Percentiles rank a stretch among this genome's conserved stretches.
These are phyloP conservation scores for Lophura nycthemera DNA, from an alignment of 2,113 vertebrate genomes.

Conservation along the genomic window DNA sequence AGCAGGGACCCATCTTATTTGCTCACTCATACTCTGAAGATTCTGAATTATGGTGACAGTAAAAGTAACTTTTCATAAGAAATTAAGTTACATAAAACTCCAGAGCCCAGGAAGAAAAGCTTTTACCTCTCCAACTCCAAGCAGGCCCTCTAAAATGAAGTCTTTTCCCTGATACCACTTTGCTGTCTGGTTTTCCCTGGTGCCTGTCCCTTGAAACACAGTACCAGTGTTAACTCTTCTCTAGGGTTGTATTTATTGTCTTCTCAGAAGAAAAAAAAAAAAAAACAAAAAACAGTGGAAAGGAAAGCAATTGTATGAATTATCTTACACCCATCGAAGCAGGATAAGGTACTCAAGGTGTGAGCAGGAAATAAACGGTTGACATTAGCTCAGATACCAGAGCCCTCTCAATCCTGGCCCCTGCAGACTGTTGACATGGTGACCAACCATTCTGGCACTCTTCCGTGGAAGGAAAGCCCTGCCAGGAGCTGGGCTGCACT, in stretches of 20 bases:
- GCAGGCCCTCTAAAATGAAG: not conserved
- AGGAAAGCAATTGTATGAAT: not conserved
- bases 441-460: constrained; percentile 13
- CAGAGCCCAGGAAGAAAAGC: not conserved
- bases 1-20: not conserved
- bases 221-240: not conserved
- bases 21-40: not conserved
- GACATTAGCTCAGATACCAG: not conserved
- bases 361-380: not conserved
- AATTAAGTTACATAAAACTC: not conserved
- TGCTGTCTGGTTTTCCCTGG: not conserved
- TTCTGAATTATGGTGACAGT: fast-evolving
- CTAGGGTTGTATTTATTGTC: not conserved
- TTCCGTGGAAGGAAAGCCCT: not conserved
- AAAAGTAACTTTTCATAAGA: not conserved
- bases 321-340: not conserved
- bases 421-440: not conserved
- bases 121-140: not conserved
- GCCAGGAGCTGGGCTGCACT: constrained; percentile 17
- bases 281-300: not conserved
- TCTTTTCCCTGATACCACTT: not conserved
- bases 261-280: not conserved
- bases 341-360: not conserved
- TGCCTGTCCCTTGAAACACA: not conserved
- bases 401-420: not conserved